Conservation (phyloP, 2,113 vertebrate species). For the Cololabis saira region DNA sequence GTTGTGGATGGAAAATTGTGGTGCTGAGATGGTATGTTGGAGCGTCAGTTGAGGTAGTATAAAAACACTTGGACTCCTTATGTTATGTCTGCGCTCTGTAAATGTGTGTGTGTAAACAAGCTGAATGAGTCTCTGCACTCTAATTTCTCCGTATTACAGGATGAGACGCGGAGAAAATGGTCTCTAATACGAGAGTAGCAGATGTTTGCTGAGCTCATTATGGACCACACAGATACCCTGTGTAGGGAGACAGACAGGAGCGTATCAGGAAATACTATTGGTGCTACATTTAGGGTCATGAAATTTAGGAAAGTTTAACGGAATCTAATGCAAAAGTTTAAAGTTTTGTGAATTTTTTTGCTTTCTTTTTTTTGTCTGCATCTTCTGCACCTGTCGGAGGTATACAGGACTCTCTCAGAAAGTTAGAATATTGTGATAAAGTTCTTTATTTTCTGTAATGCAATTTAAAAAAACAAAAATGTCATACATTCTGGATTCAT, state of each 20-base stretch:
- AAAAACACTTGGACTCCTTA: constrained; percentile 77
- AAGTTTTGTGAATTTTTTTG: constrained; percentile 1
- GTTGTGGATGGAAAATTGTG: constrained; percentile 78
- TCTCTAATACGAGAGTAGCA: constrained; percentile 75
- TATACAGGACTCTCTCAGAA: too few relatives aligned
- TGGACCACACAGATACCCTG: constrained; percentile 74
- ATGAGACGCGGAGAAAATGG: constrained; percentile 75
- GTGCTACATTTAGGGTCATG: constrained; percentile 5
- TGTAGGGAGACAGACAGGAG: constrained; percentile 30
- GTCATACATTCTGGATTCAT: too few relatives aligned
- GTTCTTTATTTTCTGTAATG: too few relatives aligned
- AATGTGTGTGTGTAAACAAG: constrained; percentile 65
- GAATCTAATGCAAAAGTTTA: constrained; percentile 11
- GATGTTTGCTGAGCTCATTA: constrained; percentile 78
- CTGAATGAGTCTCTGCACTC: constrained; percentile 71
- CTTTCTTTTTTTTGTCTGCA: constrained; percentile 13
- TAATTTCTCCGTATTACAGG: constrained; percentile 82
- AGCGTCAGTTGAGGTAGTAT: constrained; percentile 69
- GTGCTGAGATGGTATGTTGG: constrained; percentile 75
- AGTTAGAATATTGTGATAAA: too few relatives aligned
- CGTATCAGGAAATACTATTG: constrained; percentile 23
- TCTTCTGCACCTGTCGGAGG: constrained; percentile 52
- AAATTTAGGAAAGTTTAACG: constrained; percentile 15
- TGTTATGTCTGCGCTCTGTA: constrained; percentile 74
- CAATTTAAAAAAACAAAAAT: too few relatives aligned